phyloP scores from a whole-genome alignment of 2,113 vertebrate species.

The Ranitomeya imitator region DNA sequence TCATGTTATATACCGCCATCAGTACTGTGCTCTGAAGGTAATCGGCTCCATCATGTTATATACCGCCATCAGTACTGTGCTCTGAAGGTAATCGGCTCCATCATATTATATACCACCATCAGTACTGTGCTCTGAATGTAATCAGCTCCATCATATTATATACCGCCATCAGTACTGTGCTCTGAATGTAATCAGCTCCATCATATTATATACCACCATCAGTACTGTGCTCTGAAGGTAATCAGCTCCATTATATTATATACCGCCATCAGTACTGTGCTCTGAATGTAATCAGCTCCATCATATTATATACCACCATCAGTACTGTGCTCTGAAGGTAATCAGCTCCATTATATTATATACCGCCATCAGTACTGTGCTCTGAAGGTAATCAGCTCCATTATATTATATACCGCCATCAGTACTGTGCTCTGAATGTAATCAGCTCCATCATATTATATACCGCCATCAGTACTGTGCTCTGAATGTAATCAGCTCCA shows the following conservation, averaged over 20 bases:
- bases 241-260: conserved; percentile 66
- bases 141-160: conserved; percentile 66
- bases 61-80: conserved; percentile 98
- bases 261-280: conserved; percentile 98
- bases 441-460: conserved; percentile 66
- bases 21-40: too few relatives aligned
- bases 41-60: too few relatives aligned
- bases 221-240: conserved; percentile 99
- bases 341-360: conserved; percentile 66
- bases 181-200: conserved; percentile 82
- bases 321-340: conserved; percentile 99
- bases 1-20: too few relatives aligned
- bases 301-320: conserved; percentile 87
- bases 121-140: conserved; percentile 99
- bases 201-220: conserved; percentile 87
- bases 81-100: conserved; percentile 82
- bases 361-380: conserved; percentile 98
- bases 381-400: conserved; percentile 82
- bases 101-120: conserved; percentile 87
- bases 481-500: conserved; percentile 81
- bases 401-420: conserved; percentile 87
- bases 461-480: conserved; percentile 98
- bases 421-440: conserved; percentile 99
- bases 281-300: conserved; percentile 82
- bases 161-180: conserved; percentile 98